Base-by-base conservation (phyloP, 2,113 vertebrate species). In the Macaca fascicularis region DNA sequence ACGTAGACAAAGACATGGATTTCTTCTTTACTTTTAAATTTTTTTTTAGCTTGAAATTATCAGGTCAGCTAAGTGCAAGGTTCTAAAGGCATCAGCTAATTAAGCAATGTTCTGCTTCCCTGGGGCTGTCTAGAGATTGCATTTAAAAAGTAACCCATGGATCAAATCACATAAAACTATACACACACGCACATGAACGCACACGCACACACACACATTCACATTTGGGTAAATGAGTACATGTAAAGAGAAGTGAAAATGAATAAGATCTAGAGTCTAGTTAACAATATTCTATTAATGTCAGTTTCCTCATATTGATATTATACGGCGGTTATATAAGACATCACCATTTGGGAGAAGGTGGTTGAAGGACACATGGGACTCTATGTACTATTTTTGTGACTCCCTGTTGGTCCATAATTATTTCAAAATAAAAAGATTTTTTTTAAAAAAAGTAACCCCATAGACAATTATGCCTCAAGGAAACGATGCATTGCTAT, bases 41-140 rank as follows among this genome's bases (percentile, higher is more conserved):
- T 45, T 17, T 40, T 92, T 83, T 94, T 55, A 57, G 69, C 32
- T 70, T 97, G 35, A 93, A 91, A 85, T 96, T 89, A 84, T 43
- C 70, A 40, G 81, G 61, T 91, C 72, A 94, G 45, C 35, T 89
- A 23, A 95, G 82, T 92, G 25, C 43, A 92, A 67, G 40, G 22
- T 93, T 69, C 43, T 90, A 86, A 59, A 96, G 81, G 67, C 67
- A 85, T 84, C 32, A 45, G 45, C 52, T 97, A 95, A 96, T 93
- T 93, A 95, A 92, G 45, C 59, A 89, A 64, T 89, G 69, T n/a
- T 96, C 43, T 76, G 8, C 48, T 76, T 80, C 25, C 3, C 40
- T 55, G 61, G 32, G 12, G 45, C 48, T 88, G 9, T 52, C 57
- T 75, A 40, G 8, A 83, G 50, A 87, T 17, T 92, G 35, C 85